Evolutionary conservation across 1,140 invertebrate species (phyloP).

Genomic region (Belonocnema kinseyi): DNA sequence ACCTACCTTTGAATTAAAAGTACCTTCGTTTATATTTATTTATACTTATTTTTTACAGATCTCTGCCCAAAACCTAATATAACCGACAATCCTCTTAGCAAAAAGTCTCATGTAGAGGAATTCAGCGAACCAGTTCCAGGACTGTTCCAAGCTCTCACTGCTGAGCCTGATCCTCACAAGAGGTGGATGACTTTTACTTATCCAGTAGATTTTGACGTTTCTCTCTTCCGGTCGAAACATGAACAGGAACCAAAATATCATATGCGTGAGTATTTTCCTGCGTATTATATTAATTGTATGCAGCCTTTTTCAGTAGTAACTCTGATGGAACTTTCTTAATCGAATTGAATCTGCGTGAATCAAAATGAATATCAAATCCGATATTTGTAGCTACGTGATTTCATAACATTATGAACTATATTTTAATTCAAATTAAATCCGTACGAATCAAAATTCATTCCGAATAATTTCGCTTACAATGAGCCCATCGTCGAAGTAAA

Average conservation of each 20-base stretch:
- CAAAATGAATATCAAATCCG: too few species aligned
- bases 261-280: constrained; percentile 78
- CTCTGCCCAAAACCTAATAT: constrained; percentile 92
- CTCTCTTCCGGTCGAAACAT: constrained; percentile 73
- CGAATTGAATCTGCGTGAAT: too few species aligned
- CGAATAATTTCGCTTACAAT: too few species aligned
- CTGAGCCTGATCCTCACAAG: constrained; percentile 83
- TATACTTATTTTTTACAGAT: constrained; percentile 76
- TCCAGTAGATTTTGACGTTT: constrained; percentile 83
- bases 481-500: too few species aligned
- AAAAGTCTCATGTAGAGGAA: constrained; percentile 92
- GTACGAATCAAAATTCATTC: too few species aligned
- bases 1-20: neutral
- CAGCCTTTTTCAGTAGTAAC: too few species aligned
- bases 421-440: too few species aligned
- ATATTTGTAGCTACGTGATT: too few species aligned
- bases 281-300: neutral
- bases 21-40: constrained; percentile 32
- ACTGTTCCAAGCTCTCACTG: constrained; percentile 88
- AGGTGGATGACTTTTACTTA: constrained; percentile 88
- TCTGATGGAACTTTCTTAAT: too few species aligned
- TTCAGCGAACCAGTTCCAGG: constrained; percentile 88
- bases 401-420: too few species aligned
- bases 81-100: constrained; percentile 82
- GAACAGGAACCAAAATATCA: constrained; percentile 83